A percentile compares a stretch with the other conserved stretches of the same genome.
Conservation (phyloP, 2,888 invertebrate species). For the Brachypterus glaber region DNA sequence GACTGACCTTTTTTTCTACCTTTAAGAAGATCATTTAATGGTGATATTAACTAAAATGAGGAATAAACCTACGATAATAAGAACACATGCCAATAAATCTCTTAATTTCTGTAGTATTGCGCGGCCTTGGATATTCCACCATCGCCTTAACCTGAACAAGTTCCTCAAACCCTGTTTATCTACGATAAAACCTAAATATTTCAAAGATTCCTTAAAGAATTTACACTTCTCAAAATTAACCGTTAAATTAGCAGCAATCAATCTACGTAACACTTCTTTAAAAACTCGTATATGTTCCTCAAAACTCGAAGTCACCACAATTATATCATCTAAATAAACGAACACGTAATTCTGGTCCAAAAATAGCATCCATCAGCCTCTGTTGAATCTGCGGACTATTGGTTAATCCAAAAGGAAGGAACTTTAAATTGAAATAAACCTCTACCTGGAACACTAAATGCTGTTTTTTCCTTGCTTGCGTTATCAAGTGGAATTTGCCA, state of each 20-base stretch:
- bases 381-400: conserved; percentile 24
- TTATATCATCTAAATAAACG: conserved; percentile 20
- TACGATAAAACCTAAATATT: conserved; percentile 14
- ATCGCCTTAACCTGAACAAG: conserved; percentile 10
- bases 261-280: conserved; percentile 6
- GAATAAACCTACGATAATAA: conserved; percentile 6
- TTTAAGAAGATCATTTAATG: conserved; percentile 5
- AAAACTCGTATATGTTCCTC: conserved; percentile 11
- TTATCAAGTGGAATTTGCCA: conserved; percentile 13
- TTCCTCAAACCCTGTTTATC: conserved; percentile 9
- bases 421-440: conserved; percentile 17
- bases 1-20: conserved; percentile 3
- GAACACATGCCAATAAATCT: conserved; percentile 8
- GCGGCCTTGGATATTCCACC: conserved; percentile 7
- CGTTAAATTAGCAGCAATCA: conserved; percentile 10
- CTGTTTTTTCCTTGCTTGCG: conserved; percentile 12
- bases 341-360: conserved; percentile 18
- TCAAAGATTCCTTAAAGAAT: conserved; percentile 10
- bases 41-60: conserved; percentile 6
- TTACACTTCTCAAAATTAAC: conserved; percentile 14
- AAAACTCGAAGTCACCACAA: conserved; percentile 8
- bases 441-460: conserved; percentile 9
- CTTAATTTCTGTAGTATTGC: conserved; percentile 5
- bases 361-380: conserved; percentile 19
- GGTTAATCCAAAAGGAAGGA: conserved; percentile 16